A percentile compares a stretch with the other conserved stretches of the same genome.
Conservation (phyloP, 2,888 invertebrate species). For the Noctua fimbriata region DNA sequence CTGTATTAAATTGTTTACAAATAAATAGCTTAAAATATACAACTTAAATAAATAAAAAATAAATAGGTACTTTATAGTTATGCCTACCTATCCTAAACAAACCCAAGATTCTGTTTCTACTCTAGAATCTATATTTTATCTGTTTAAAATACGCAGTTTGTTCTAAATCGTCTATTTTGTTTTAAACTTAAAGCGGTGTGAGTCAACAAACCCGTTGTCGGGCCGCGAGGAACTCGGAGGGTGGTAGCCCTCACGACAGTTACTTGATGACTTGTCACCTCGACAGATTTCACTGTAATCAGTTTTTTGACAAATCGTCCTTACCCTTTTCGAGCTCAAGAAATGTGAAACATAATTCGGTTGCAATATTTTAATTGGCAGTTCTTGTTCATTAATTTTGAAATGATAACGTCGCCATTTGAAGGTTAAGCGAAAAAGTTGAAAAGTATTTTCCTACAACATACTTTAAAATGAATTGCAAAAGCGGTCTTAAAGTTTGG, state of each 20-base stretch:
- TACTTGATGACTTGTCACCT: conserved; percentile 75
- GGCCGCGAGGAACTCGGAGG: conserved; percentile 47
- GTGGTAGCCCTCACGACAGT: conserved; percentile 57
- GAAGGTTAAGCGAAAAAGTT: conserved; percentile 34
- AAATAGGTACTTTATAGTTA: conserved; percentile 19
- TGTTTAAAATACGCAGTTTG: conserved; percentile 38
- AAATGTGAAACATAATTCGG: conserved; percentile 58
- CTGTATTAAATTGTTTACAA: not conserved
- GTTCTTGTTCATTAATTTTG: conserved; percentile 50
- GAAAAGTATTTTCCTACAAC: conserved; percentile 10
- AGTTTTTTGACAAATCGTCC: conserved; percentile 79
- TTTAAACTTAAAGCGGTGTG: conserved; percentile 52
- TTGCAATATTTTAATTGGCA: conserved; percentile 58
- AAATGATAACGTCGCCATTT: conserved; percentile 44
- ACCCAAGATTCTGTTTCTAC: conserved; percentile 31
- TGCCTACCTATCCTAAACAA: conserved; percentile 36
- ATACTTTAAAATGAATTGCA: conserved; percentile 42
- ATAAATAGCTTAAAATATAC: not conserved
- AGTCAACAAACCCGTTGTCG: conserved; percentile 58
- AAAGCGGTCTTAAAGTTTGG: conserved; percentile 35
- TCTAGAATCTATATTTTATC: conserved; percentile 42
- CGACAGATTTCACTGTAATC: conserved; percentile 81
- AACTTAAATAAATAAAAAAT: not conserved
- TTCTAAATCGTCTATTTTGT: conserved; percentile 44
- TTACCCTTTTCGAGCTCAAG: conserved; percentile 56